Conservation (phyloP, 2,113 vertebrate genomes). For the Pseudolaguvia tuberculata region DNA sequence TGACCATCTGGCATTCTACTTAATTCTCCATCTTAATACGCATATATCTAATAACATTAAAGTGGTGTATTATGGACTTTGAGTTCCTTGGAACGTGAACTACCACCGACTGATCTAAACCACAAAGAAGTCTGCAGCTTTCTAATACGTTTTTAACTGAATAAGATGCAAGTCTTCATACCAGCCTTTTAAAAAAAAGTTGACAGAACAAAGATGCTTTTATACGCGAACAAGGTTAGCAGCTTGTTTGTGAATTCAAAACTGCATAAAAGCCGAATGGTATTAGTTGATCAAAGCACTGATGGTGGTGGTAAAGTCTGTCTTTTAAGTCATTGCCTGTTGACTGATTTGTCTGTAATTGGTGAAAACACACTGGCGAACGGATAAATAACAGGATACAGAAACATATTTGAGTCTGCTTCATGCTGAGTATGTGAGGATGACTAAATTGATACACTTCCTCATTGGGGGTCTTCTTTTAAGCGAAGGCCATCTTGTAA, state of each 20-base stretch:
- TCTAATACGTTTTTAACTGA: conserved; percentile 44
- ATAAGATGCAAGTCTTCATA: conserved; percentile 43
- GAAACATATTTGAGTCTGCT: conserved; percentile 45
- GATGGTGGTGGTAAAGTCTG: conserved; percentile 29
- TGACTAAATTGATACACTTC: conserved; percentile 49
- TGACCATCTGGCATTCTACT: conserved; percentile 8
- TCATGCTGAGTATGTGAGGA: conserved; percentile 47
- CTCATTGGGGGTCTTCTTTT: conserved; percentile 51
- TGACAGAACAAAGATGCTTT: conserved; percentile 47
- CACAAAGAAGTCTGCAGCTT: conserved; percentile 33
- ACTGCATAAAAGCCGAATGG: conserved; percentile 42
- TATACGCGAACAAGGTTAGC: conserved; percentile 35
- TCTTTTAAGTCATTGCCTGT: conserved; percentile 38
- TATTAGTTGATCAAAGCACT: conserved; percentile 39
- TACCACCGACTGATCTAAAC: conserved; percentile 31
- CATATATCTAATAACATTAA: conserved; percentile 25
- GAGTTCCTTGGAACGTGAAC: conserved; percentile 26
- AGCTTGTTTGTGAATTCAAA: conserved; percentile 42
- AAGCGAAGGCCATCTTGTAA: conserved; percentile 51
- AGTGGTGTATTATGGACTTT: conserved; percentile 14
- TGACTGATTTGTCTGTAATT: conserved; percentile 43
- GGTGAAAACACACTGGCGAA: conserved; percentile 36
- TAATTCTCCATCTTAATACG: background rate
- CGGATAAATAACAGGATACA: conserved; percentile 49
- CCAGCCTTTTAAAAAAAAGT: conserved; percentile 40